Conservation (phyloP, 2,888 invertebrate species). For the Lagria hirta region DNA sequence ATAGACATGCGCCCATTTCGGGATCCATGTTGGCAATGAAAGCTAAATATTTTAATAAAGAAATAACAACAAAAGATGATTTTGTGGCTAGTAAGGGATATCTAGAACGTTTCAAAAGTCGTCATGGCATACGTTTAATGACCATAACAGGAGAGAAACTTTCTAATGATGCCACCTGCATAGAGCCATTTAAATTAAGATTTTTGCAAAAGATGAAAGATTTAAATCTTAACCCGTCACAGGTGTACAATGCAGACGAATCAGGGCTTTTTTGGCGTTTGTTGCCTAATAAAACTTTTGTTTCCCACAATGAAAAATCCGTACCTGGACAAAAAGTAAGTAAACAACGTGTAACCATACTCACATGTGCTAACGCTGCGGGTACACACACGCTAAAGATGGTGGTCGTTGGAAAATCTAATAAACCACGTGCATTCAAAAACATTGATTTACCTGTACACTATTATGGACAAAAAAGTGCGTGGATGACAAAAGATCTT, state of each 20-base stretch:
- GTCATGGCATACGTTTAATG: constrained; percentile 26
- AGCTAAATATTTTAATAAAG: constrained; percentile 17
- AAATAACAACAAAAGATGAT: constrained; percentile 12
- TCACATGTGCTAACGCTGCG: constrained; percentile 38
- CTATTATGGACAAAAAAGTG: constrained; percentile 28
- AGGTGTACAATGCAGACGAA: constrained; percentile 26
- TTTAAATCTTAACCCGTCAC: constrained; percentile 16
- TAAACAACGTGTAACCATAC: constrained; percentile 36
- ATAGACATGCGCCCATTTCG: constrained; percentile 13
- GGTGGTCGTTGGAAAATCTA: constrained; percentile 36
- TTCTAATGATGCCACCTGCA: constrained; percentile 17
- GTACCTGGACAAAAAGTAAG: constrained; percentile 31
- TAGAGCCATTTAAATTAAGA: constrained; percentile 36
- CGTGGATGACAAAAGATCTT: constrained; percentile 34
- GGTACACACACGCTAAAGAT: constrained; percentile 37
- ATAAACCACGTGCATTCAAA: constrained; percentile 36
- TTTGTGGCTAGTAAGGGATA: constrained; percentile 29
- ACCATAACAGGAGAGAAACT: constrained; percentile 25
- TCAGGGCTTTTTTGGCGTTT: constrained; percentile 14
- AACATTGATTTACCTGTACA: constrained; percentile 29
- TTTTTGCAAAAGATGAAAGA: constrained; percentile 26
- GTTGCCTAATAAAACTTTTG: constrained; percentile 22
- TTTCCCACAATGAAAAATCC: constrained; percentile 23
- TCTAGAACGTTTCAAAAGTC: constrained; percentile 27
- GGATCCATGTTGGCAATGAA: constrained; percentile 16